Evolutionary conservation across 2,888 invertebrate species (phyloP), one percentile per base, ranked within the genome.

Genomic region (Geotrupes spiniger): DNA sequence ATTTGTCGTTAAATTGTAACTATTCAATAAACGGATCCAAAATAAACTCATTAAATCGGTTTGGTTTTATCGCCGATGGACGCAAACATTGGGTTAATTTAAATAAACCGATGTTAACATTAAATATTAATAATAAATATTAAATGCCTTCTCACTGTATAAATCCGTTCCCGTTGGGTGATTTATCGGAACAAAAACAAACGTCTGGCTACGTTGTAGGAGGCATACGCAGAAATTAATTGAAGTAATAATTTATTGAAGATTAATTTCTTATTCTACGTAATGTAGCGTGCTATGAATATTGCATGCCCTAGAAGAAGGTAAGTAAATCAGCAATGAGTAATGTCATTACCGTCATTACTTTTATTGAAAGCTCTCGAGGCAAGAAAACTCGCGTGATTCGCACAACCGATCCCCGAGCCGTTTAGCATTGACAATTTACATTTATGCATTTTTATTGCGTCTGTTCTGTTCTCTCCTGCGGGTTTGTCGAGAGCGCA

Each of bases 201-300:
- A 52, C 54, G 53, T 54, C 54, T 51, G 55, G 47, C 51, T 46
- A 51, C 60, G 53, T 62, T 52, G 61, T 60, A 62, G 60, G 61
- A 62, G 61, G 61, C 59, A 59, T 59, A 61, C 61, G 60, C 60
- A 61, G 58, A 59, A 59, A 61, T 62, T 62, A 62, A 62, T 61
- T 59, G 61, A 60, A 54, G 61, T 56, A 58, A 62, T 62, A 61
- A 61, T 56, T 62, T 61, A 61, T 59, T 57, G 51, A 59, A 61
- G 61, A 62, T 62, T 60, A 61, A 62, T 61, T 58, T 53, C 59
- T 58, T 57, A 59, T 62, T 56, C 61, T 59, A 58, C 50, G 60
- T 58, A 60, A 59, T 58, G 55, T 58, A 58, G 55, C 58, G 56
- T 59, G 60, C 56, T 41, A 56, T 49, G 59, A 58, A 60, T 56